These are phyloP conservation scores for Disparrhopalites patrizii DNA, from an alignment of 2,888 invertebrate genomes.

Conservation along the genomic window DNA sequence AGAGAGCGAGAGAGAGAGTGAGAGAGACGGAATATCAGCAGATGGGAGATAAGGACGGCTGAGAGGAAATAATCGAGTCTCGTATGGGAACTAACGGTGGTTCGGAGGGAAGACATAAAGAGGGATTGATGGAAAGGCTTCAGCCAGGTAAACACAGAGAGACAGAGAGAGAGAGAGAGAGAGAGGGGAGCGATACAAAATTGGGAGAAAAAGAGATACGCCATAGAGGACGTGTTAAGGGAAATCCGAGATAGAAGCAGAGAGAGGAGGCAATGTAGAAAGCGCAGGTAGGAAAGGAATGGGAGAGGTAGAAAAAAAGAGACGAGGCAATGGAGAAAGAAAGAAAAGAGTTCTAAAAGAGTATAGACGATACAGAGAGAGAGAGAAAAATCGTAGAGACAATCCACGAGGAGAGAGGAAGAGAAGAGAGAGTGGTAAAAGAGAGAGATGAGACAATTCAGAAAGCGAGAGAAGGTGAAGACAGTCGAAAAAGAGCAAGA, in stretches of 20 bases:
- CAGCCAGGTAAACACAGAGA: background rate
- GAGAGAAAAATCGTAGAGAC: too few species aligned
- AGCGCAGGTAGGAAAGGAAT: too few species aligned
- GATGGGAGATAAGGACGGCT: too few species aligned
- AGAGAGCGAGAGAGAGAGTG: background rate
- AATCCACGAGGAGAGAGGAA: background rate
- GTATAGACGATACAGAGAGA: too few species aligned
- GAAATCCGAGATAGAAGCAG: background rate
- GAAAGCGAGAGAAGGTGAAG: background rate
- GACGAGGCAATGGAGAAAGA: background rate
- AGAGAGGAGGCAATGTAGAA: background rate
- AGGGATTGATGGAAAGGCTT: too few species aligned
- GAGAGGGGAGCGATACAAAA: too few species aligned
- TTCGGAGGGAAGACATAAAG: too few species aligned
- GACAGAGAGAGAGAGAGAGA: too few species aligned
- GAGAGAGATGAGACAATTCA: conserved; percentile 2
- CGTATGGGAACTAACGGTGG: too few species aligned
- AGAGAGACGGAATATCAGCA: background rate
- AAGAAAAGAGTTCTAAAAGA: background rate
- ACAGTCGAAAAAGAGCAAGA: background rate
- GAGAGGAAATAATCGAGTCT: too few species aligned
- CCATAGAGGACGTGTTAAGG: background rate
- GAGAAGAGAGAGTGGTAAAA: background rate
- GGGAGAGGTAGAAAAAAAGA: background rate
- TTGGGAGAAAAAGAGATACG: background rate